Conservation (phyloP, 2,888 invertebrate genomes). For the Unio delphinus region DNA sequence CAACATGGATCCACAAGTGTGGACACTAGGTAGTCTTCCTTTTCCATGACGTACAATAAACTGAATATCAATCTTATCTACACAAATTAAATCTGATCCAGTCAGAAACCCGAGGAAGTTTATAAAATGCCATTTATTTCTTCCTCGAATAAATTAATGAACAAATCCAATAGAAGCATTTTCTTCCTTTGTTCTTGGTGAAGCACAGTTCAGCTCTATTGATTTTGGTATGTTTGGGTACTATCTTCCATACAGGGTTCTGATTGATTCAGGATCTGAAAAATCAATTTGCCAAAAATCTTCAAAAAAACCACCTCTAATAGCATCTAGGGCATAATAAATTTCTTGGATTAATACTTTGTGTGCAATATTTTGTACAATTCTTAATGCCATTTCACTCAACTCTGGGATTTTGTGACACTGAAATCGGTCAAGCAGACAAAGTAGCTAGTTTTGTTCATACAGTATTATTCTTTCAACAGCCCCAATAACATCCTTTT, state of each 20-base stretch:
- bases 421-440: too few species aligned
- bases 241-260: neutral
- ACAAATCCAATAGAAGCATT: conserved; percentile 7
- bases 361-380: conserved; percentile 13
- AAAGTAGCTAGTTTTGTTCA: too few species aligned
- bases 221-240: conserved; percentile 2
- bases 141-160: conserved; percentile 11
- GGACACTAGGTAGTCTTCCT: conserved; percentile 10
- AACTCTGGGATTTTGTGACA: too few species aligned
- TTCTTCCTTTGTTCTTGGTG: neutral
- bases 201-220: neutral
- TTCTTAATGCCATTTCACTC: neutral
- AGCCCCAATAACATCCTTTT: too few species aligned
- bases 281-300: neutral
- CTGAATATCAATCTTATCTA: too few species aligned
- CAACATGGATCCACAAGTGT: conserved; percentile 14
- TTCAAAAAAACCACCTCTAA: conserved; percentile 2
- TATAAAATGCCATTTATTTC: conserved; percentile 6
- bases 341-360: conserved; percentile 13
- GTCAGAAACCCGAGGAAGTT: conserved; percentile 4
- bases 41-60: conserved; percentile 1
- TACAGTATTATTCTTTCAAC: too few species aligned
- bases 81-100: too few species aligned
- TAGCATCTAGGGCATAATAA: conserved; percentile 14
- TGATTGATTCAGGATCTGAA: too few species aligned